phyloP scores from a whole-genome alignment of 2,113 vertebrate species.

The Myotis davidii region DNA sequence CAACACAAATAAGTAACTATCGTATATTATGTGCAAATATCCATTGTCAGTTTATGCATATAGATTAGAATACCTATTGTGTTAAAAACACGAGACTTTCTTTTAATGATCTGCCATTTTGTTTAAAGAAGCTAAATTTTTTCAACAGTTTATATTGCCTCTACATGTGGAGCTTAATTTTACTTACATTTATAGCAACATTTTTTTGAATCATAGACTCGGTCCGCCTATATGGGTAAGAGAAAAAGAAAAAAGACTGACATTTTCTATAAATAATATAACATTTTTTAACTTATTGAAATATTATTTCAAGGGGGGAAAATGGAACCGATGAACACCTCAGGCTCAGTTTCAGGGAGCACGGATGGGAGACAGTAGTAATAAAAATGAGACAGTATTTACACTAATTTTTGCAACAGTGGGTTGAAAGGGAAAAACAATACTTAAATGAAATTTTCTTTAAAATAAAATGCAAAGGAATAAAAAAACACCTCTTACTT shows the following conservation, averaged over 20 bases:
- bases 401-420: background rate
- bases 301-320: background rate
- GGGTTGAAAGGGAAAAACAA: background rate
- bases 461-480: background rate
- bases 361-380: background rate
- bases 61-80: background rate
- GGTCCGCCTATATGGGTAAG: conserved; percentile 54
- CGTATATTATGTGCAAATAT: background rate
- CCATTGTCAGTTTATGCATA: background rate
- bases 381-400: background rate
- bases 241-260: background rate
- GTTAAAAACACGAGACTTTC: background rate
- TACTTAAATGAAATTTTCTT: background rate
- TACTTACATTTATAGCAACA: conserved; percentile 80
- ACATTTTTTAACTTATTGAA: background rate
- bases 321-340: background rate
- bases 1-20: background rate
- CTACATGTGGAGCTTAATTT: background rate
- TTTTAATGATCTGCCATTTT: background rate
- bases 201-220: conserved; percentile 70
- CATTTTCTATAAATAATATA: background rate
- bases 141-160: background rate
- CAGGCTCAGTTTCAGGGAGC: background rate
- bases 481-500: background rate
- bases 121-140: conserved; percentile 31